Conservation (phyloP, 2,113 vertebrate species). For the Chaetodon auriga region DNA sequence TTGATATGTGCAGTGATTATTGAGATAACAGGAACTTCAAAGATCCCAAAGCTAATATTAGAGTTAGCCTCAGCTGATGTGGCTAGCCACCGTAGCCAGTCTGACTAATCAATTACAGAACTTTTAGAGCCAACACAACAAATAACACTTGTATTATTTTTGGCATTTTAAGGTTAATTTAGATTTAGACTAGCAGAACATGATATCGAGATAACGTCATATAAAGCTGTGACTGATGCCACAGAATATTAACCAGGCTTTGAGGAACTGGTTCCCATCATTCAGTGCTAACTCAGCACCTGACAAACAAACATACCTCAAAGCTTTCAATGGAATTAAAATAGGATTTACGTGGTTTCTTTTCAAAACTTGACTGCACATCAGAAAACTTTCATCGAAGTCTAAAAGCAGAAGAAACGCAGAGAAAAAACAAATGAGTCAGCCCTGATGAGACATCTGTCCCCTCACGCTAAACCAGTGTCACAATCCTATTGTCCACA, state of each 20-base stretch:
- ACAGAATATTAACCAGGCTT: neutral
- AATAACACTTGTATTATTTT: neutral
- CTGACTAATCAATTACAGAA: neutral
- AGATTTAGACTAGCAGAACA: too few relatives aligned
- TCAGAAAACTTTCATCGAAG: neutral
- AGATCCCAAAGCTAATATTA: neutral
- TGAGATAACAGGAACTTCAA: too few relatives aligned
- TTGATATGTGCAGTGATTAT: too few relatives aligned
- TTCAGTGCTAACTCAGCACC: neutral
- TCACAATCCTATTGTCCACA: neutral
- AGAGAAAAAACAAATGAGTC: neutral
- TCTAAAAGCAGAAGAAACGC: neutral
- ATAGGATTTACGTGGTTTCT: neutral
- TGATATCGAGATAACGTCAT: neutral
- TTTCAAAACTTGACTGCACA: neutral
- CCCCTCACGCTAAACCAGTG: neutral
- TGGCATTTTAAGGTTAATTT: neutral
- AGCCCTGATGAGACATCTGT: neutral
- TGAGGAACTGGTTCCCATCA: too few relatives aligned
- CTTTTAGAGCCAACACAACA: neutral
- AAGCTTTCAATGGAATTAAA: neutral
- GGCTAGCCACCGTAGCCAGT: neutral
- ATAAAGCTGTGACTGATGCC: neutral
- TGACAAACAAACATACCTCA: neutral
- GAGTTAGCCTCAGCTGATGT: neutral